Evolutionary conservation across 1,140 invertebrate genomes (phyloP).

Genomic region (Trichonephila clavipes): DNA sequence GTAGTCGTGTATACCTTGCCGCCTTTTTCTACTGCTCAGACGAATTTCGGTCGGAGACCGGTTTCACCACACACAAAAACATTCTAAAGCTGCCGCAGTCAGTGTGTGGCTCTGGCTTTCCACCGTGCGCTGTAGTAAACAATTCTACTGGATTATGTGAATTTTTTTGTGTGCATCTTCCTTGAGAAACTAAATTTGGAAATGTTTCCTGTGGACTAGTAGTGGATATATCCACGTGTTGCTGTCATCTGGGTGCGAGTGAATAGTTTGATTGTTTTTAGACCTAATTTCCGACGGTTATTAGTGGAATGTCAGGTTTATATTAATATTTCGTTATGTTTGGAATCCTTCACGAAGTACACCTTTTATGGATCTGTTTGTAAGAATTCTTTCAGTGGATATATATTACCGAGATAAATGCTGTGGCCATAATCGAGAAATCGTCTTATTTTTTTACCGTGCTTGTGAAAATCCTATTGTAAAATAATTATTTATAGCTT

Average conservation of each 20-base stretch:
- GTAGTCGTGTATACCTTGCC: slow-evolving; percentile 33
- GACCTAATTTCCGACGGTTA: neutral
- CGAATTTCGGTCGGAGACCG: neutral
- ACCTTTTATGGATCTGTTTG: neutral
- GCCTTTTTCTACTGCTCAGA: slow-evolving; percentile 25
- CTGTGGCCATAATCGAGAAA: too few species aligned
- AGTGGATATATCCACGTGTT: neutral
- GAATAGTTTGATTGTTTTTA: neutral
- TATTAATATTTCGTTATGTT: neutral
- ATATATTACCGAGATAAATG: too few species aligned
- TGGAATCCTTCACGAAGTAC: neutral
- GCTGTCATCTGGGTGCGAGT: too few species aligned
- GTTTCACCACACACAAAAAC: slow-evolving; percentile 24
- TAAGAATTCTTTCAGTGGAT: too few species aligned
- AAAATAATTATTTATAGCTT: too few species aligned
- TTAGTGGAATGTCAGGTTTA: neutral
- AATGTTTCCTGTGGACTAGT: neutral
- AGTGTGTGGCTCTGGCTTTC: neutral
- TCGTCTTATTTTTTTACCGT: too few species aligned
- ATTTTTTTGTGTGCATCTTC: too few species aligned
- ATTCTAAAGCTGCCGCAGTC: neutral
- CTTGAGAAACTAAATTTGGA: neutral
- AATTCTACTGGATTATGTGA: slow-evolving; percentile 8
- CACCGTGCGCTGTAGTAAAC: neutral
- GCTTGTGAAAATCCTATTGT: too few species aligned